Percentiles rank a stretch among this genome's conserved stretches.
Conservation (phyloP, 2,797 vertebrate species). For the Coluber constrictor region DNA sequence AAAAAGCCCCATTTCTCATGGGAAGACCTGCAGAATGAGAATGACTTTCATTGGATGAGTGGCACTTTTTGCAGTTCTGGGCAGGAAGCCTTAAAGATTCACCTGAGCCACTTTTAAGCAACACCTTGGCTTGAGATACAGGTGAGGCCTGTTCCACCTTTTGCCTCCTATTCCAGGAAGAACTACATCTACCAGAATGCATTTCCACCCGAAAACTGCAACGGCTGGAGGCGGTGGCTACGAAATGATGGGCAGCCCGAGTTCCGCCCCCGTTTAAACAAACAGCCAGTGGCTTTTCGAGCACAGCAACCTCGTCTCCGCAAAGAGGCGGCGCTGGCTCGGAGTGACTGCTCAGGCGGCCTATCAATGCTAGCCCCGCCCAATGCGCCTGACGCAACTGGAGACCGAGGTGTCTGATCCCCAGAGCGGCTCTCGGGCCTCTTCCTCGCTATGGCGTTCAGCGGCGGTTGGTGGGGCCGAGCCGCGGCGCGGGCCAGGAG, state of each 20-base stretch:
- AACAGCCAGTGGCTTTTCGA: background rate
- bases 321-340: accelerated
- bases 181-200: background rate
- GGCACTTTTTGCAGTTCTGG: background rate
- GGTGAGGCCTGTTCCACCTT: background rate
- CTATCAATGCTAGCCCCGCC: background rate
- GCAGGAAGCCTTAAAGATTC: background rate
- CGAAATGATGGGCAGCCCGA: background rate
- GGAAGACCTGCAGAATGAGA: background rate
- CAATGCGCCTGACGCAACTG: background rate
- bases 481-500: background rate
- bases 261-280: accelerated
- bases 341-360: background rate
- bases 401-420: background rate
- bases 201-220: too few relatives aligned
- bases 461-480: constrained; percentile 61
- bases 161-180: background rate
- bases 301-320: too few relatives aligned
- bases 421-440: background rate
- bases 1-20: background rate
- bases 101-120: background rate
- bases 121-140: background rate
- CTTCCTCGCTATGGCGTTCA: constrained; percentile 26
- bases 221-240: too few relatives aligned
- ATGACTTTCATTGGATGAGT: background rate